These are phyloP conservation scores for Campoletis raptor DNA, from an alignment of 2,888 invertebrate genomes.

Conservation along the genomic window DNA sequence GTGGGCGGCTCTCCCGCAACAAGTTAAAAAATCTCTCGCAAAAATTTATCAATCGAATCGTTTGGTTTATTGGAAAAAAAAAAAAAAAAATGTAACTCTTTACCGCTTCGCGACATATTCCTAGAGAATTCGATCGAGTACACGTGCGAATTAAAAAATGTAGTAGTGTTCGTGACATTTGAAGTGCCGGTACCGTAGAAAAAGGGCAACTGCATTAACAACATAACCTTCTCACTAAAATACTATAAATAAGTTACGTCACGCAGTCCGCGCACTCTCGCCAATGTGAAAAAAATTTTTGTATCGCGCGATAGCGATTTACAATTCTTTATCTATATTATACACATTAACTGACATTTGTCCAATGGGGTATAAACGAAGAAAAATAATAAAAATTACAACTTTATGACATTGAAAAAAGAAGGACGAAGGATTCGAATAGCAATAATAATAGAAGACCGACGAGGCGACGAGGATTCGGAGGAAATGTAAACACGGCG, in stretches of 20 bases:
- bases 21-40: too few species aligned
- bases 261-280: background rate
- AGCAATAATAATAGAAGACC: background rate
- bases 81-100: background rate
- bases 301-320: background rate
- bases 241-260: conserved; percentile 37
- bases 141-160: conserved; percentile 28
- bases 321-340: background rate
- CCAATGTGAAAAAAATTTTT: background rate
- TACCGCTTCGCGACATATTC: conserved; percentile 42
- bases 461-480: too few species aligned
- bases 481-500: background rate
- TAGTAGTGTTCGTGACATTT: conserved; percentile 60
- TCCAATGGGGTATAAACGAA: background rate
- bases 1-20: too few species aligned
- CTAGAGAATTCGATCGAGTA: conserved; percentile 4
- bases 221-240: conserved; percentile 51
- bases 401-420: background rate
- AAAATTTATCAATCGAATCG: background rate
- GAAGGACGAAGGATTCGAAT: background rate
- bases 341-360: background rate
- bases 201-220: conserved; percentile 6
- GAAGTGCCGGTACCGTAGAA: conserved; percentile 53
- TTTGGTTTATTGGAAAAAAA: background rate
- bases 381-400: background rate